Evolutionary conservation across 2,113 vertebrate genomes (phyloP).

Genomic region (Nematolebias whitei): DNA sequence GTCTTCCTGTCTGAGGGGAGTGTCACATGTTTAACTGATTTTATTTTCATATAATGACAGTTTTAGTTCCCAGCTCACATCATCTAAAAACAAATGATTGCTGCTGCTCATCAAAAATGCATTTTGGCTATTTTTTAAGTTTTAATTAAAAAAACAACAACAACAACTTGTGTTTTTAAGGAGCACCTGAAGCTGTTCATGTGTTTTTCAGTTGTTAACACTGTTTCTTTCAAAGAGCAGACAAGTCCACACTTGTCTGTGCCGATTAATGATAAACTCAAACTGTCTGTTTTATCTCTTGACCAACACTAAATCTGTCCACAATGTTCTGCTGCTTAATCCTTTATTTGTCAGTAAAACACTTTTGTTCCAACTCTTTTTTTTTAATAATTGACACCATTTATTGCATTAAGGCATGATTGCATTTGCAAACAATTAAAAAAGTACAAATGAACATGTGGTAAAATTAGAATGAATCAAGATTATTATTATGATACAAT

Average conservation of each 20-base stretch:
- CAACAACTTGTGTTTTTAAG: too few species aligned
- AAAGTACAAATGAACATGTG: conserved; percentile 73
- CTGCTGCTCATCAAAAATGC: too few species aligned
- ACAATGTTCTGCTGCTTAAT: neutral
- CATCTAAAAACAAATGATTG: too few species aligned
- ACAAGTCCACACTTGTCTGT: conserved; percentile 59
- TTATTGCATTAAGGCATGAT: conserved; percentile 79
- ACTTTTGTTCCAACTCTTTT: conserved; percentile 26
- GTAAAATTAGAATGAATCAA: conserved; percentile 57
- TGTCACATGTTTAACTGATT: too few species aligned
- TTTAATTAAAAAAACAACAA: too few species aligned
- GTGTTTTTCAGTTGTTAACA: neutral
- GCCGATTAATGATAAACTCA: conserved; percentile 58
- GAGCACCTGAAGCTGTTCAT: too few species aligned
- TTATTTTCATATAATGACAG: too few species aligned
- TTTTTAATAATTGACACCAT: conserved; percentile 63
- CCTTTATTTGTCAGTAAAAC: conserved; percentile 8
- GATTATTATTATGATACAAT: conserved; percentile 60
- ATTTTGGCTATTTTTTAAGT: too few species aligned
- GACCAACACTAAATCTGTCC: conserved; percentile 11
- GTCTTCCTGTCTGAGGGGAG: too few species aligned
- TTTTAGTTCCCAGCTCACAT: too few species aligned
- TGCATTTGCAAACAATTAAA: conserved; percentile 71
- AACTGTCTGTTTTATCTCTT: conserved; percentile 27
- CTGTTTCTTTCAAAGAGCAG: conserved; percentile 26